Base-by-base conservation (phyloP, 2,113 vertebrate genomes). In the Hydropotes inermis region DNA sequence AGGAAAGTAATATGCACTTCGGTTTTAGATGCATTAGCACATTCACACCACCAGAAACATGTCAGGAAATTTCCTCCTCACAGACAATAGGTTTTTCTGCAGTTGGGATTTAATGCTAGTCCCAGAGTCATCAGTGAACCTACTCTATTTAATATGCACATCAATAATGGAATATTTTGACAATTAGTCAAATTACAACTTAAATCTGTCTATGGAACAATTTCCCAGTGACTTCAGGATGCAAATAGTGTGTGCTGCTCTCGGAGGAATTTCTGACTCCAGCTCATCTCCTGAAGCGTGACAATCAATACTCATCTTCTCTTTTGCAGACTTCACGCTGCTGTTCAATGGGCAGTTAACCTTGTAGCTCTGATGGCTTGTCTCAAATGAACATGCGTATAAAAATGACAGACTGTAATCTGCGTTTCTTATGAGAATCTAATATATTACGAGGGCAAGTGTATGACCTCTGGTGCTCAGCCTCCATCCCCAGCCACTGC, bases 311-410 rank as follows among this genome's bases (percentile, higher is more conserved):
- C 19, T 81, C 45, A n/a, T 36, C 23, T 81, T 95, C 50, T 83
- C 45, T 81, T 47, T n/a, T 39, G 15, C 87, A 70, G 61, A 79
- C 54, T 76, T 91, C 36, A 61, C 7, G 30, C 47, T 85, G 33
- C 57, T 89, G 6, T 85, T 93, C 76, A 94, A 17, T 30, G 95
- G 87, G 43, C 67, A 84, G 79, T 96, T 95, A 95, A 74, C 95
- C 79, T 92, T 96, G 89, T 23, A 54, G 87, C 85, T 82, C 30
- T 88, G 84, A 91, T 0, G 2, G 25, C 1, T 4, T 36, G 19
- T 93, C 83, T 97, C 85, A 87, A 89, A 61, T 82, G 64, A 95
- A 94, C 54, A 13, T 27, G 82, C 43, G 27, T 82, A 55, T 94
- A 83, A 96, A 93, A 87, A 57, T 57, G 92, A 76, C 47, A 45